Evolutionary conservation across 35 echinoderm and acorn worm species (phyloP), one percentile per base, ranked within the genome.

Genomic region (Eucidaris tribuloides): DNA sequence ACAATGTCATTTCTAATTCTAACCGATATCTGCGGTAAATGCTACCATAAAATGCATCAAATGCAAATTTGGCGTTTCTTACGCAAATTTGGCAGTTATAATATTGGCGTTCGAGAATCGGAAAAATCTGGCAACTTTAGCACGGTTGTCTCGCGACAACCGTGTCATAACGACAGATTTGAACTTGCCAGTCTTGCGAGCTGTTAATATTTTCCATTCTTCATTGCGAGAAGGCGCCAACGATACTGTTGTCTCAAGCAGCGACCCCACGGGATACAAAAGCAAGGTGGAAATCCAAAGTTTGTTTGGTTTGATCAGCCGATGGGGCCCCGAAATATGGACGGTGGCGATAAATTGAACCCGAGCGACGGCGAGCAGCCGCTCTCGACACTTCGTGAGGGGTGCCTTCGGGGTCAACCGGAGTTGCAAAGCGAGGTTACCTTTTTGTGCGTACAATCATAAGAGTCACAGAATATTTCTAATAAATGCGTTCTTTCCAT

Each of bases 311-410:
- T 74, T 35, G 24, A 38, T 27, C 44, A 40, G 35, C 68, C 24
- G 22, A 42, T 33, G 68, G 68, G 44, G 18, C 40, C 57, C n/a
- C 15, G 0, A 41, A 74, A 44, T 2, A 74, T 44, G 68, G 38
- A 3, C 37, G 2, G 24, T 32, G 2, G 9, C n/a, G n/a, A n/a
- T n/a, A 74, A 74, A 35, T 74, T 22, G 68, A 74, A 74, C 41
- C 44, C 68, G 23, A 40, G 68, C 68, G 68, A 74, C 68, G n/a
- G n/a, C n/a, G n/a, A n/a, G n/a, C n/a, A 74, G 68, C 68, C 68
- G 68, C 37, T 32, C 37, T 42, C 68, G 68, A 25, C 37, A 27
- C 61, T n/a, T 64, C 37, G 13, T 32, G 61, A 64, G 30, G 37
- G 17, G 61, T 64, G 23, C 37, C n/a, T n/a, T 27, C 30, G 37